Conservation (phyloP, 2,888 invertebrate species). For the Cheilosia pagana region DNA sequence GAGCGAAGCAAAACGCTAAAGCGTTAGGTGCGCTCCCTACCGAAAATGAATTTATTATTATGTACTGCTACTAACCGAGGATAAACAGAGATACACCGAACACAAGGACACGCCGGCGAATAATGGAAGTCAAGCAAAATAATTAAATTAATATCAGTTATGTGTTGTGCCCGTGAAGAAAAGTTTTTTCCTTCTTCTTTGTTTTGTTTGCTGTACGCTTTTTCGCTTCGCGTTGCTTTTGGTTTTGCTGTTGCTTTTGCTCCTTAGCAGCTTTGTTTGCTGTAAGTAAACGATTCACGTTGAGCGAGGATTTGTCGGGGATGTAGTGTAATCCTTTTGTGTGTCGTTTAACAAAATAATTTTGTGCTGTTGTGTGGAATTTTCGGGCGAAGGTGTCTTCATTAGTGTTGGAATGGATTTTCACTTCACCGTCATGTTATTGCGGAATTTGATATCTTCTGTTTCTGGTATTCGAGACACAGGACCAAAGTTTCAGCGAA, state of each 20-base stretch:
- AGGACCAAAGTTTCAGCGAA: neutral
- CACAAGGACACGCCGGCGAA: conserved; percentile 57
- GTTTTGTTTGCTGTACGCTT: conserved; percentile 2
- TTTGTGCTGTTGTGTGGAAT: conserved; percentile 29
- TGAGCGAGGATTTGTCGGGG: conserved; percentile 65
- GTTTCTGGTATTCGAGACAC: neutral
- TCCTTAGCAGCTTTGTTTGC: conserved; percentile 57
- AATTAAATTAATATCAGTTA: conserved; percentile 75
- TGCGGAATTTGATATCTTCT: conserved; percentile 35
- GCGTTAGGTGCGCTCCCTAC: conserved; percentile 63
- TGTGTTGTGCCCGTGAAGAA: conserved; percentile 44
- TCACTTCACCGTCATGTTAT: conserved; percentile 24
- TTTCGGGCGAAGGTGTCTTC: conserved; percentile 46
- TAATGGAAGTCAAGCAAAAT: conserved; percentile 74
- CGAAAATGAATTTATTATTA: conserved; percentile 66
- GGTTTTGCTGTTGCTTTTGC: conserved; percentile 6
- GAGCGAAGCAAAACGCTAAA: conserved; percentile 71
- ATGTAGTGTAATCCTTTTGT: conserved; percentile 72
- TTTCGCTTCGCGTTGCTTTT: conserved; percentile 29
- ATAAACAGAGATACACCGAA: conserved; percentile 34
- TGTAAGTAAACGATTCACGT: conserved; percentile 68
- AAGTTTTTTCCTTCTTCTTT: conserved; percentile 32
- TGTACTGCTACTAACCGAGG: conserved; percentile 47
- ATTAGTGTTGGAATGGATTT: conserved; percentile 49
- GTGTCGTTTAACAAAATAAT: conserved; percentile 69